phyloP scores from a whole-genome alignment of 1,140 invertebrate species.

The Bactericera cockerelli region DNA sequence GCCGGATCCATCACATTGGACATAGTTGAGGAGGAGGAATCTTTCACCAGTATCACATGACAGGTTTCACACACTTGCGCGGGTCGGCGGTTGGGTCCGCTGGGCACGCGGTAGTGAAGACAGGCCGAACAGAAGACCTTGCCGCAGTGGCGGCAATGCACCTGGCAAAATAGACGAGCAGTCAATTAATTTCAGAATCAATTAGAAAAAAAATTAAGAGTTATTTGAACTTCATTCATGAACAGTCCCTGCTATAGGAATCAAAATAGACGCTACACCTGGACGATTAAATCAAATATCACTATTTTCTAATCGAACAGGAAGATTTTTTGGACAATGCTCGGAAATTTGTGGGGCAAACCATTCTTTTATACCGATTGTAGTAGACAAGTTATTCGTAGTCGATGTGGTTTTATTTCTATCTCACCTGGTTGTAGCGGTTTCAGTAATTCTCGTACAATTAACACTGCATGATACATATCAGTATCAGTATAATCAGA shows the following conservation, averaged over 20 bases:
- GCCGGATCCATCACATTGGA: too few species aligned
- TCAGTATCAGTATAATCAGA: too few species aligned
- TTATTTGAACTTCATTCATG: slow-evolving; percentile 57
- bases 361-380: slow-evolving; percentile 46
- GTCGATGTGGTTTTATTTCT: too few species aligned
- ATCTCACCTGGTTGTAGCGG: too few species aligned
- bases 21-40: too few species aligned
- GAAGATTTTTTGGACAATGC: slow-evolving; percentile 52
- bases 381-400: too few species aligned
- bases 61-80: slow-evolving; percentile 92
- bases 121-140: slow-evolving; percentile 85
- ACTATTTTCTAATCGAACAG: slow-evolving; percentile 37
- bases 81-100: slow-evolving; percentile 68
- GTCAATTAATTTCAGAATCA: too few species aligned
- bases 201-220: too few species aligned
- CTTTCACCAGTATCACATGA: slow-evolving; percentile 84
- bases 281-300: slow-evolving; percentile 47
- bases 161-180: slow-evolving; percentile 39
- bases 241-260: slow-evolving; percentile 40
- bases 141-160: slow-evolving; percentile 89
- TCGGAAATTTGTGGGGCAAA: slow-evolving; percentile 63
- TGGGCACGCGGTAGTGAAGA: slow-evolving; percentile 59
- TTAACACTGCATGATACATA: too few species aligned
- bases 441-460: too few species aligned
- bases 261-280: slow-evolving; percentile 48